These are phyloP conservation scores for Phalangium opilio DNA, from an alignment of 2,888 invertebrate species.

Conservation along the genomic window DNA sequence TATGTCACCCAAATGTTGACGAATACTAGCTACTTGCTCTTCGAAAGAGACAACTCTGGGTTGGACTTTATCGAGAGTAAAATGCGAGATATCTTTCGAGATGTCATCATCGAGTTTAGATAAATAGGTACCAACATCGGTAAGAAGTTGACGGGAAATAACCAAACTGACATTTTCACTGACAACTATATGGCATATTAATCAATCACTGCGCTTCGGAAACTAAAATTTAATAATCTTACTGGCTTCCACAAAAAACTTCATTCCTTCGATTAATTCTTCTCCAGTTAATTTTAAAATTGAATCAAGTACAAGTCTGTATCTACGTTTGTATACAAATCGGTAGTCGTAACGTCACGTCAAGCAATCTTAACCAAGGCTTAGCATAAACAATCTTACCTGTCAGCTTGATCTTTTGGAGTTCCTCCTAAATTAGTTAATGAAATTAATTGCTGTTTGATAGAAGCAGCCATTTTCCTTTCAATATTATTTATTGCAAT, in stretches of 20 bases:
- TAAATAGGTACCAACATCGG: conserved; percentile 73
- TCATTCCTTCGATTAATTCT: conserved; percentile 68
- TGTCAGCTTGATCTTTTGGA: conserved; percentile 88
- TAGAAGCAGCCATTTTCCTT: conserved; percentile 6
- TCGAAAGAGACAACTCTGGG: conserved; percentile 97
- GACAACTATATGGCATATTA: too few species aligned
- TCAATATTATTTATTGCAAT: too few species aligned
- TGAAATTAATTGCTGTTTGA: conserved; percentile 43
- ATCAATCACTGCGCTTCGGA: too few species aligned
- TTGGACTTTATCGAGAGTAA: conserved; percentile 82
- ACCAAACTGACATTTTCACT: conserved; percentile 97
- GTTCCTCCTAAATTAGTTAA: conserved; percentile 65
- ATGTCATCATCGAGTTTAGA: conserved; percentile 56
- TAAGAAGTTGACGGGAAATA: conserved; percentile 86
- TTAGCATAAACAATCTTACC: conserved; percentile 42
- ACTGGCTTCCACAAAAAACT: conserved; percentile 89
- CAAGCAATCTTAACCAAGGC: too few species aligned
- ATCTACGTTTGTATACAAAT: too few species aligned
- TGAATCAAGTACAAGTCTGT: conserved; percentile 61
- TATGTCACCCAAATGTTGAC: conserved; percentile 87
- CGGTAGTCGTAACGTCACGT: too few species aligned
- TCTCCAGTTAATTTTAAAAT: conserved; percentile 54
- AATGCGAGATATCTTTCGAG: conserved; percentile 76
- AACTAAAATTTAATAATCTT: too few species aligned
- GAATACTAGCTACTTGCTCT: conserved; percentile 74